phyloP scores from a whole-genome alignment of 2,888 invertebrate species.

The Drosophila longiperda region DNA sequence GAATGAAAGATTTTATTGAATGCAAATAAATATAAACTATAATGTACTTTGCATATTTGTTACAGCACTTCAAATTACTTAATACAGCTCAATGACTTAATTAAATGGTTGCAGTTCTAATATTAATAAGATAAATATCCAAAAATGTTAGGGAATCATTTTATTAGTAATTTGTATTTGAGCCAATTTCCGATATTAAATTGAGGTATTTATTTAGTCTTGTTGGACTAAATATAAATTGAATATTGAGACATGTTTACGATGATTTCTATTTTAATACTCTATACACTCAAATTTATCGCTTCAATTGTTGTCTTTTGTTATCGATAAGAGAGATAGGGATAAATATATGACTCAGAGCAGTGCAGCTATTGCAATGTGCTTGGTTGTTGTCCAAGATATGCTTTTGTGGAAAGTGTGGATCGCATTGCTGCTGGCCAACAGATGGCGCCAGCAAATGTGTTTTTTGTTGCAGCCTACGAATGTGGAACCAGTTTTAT shows the following conservation, averaged over 20 bases:
- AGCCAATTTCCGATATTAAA: neutral
- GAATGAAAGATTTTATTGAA: neutral
- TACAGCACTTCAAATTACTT: neutral
- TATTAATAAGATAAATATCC: neutral
- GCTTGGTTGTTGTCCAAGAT: conserved; percentile 21
- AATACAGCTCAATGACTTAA: neutral
- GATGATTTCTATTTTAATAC: neutral
- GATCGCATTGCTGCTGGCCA: conserved; percentile 1
- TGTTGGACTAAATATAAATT: neutral
- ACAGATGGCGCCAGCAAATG: conserved; percentile 36
- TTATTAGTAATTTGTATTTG: neutral
- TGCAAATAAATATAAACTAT: neutral
- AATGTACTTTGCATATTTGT: neutral
- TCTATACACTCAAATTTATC: neutral
- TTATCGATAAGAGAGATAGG: conserved; percentile 9
- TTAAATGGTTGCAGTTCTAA: neutral
- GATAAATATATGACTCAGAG: neutral
- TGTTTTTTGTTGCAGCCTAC: neutral
- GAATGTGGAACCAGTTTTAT: neutral
- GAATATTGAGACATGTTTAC: neutral
- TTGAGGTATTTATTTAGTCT: neutral
- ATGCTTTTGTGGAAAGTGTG: neutral
- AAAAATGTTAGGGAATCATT: neutral
- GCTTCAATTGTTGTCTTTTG: neutral
- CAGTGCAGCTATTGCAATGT: conserved; percentile 4